Base-by-base conservation (phyloP, 2,797 vertebrate genomes). In the Argya squamiceps region DNA sequence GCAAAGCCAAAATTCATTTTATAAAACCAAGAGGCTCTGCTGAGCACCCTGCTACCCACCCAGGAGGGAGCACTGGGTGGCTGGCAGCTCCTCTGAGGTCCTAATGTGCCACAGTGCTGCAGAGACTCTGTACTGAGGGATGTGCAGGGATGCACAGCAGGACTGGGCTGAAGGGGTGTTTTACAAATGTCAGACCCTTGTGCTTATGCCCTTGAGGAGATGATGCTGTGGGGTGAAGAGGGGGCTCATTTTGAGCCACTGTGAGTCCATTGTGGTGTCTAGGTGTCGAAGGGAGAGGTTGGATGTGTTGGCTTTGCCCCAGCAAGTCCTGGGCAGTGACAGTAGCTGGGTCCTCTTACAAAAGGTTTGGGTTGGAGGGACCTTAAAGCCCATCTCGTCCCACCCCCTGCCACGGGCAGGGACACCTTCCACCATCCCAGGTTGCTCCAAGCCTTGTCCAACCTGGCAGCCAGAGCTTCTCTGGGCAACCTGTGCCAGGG, bases 21-120 rank as follows among this genome's bases (percentile, higher is more conserved):
- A 6, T 41, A 16, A 76, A 26, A 15, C n/a, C 2, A 0, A 13
- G 36, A 50, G 27, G 39, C 30, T 32, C 22, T 41, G 56, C 29
- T 39, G 70, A 52, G 46, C 0, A 0, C 9, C 15, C 47, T 0
- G 0, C 12, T 22, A 11, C 27, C 60, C 27, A 14, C 2, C 36
- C 23, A 6, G 67, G 34, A 30, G 55, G 23, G 15, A 78, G 58
- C 9, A 3, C 8, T 24, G 36, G 27, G 47, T 73, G 43, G 29
- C 46, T 2, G 0, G 0, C 20, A 18, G 56, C 69, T 37, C 39
- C 56, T 52, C 52, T 2, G 15, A 49, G 52, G 73, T 14, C 12
- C 0, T 1, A 24, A 73, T 15, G 53, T 16, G 3, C 30, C 4
- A 0, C 2, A 5, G 34, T 27, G 69, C 75, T 44, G 56, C 10